Percentiles rank a stretch among this genome's conserved stretches.
Evolutionary conservation across 2,797 vertebrate genomes (phyloP).

Genomic region (Pyrocephalus nanus): DNA sequence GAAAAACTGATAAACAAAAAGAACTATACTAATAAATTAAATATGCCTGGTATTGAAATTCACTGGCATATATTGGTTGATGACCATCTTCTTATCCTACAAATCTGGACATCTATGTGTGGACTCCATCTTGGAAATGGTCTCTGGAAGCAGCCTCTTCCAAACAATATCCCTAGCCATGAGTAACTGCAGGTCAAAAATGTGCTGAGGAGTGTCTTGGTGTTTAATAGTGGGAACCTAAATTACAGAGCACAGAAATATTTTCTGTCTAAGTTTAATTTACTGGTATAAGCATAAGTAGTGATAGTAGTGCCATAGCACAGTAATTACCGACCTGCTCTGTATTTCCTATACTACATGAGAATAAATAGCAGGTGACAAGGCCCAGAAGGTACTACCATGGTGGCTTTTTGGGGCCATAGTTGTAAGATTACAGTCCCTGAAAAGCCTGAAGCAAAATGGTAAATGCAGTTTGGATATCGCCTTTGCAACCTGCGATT

Average conservation of each 20-base stretch:
- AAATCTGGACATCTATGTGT: neutral
- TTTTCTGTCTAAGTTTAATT: neutral
- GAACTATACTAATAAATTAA: neutral
- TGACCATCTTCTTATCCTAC: neutral
- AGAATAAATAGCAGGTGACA: neutral
- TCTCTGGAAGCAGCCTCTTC: neutral
- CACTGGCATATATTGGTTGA: neutral
- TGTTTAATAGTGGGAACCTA: neutral
- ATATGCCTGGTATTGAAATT: neutral
- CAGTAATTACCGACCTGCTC: neutral
- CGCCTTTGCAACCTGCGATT: neutral
- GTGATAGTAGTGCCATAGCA: neutral
- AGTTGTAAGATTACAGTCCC: neutral
- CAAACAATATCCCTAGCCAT: neutral
- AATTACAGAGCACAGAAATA: neutral
- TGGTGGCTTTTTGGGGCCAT: neutral
- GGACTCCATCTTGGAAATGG: neutral
- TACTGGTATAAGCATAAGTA: neutral
- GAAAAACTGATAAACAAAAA: neutral
- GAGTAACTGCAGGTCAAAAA: neutral
- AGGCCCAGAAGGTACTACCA: fast-evolving
- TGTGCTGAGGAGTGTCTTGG: neutral
- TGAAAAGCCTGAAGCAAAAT: neutral
- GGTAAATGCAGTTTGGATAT: neutral
- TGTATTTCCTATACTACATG: neutral